Percentiles rank a stretch among this genome's conserved stretches.
Conservation (phyloP, 1,140 invertebrate genomes). For the Pectinophora gossypiella region DNA sequence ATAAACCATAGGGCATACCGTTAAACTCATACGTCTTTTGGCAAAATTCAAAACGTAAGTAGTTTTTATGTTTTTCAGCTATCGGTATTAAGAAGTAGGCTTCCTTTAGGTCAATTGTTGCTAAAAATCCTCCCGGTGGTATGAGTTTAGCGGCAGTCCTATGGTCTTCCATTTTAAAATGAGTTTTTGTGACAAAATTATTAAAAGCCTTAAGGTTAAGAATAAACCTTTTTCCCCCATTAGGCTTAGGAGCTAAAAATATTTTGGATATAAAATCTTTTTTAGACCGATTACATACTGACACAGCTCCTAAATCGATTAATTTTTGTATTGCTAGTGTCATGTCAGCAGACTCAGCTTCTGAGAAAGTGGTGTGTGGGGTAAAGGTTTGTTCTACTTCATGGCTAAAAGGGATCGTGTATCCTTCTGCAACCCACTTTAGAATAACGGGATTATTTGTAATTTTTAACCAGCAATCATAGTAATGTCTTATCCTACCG, state of each 20-base stretch:
- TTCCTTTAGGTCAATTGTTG: neutral
- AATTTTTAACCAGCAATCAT: neutral
- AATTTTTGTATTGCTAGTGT: neutral
- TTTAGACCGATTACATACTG: neutral
- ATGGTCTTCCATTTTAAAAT: constrained; percentile 8
- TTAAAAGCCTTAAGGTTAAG: constrained; percentile 4
- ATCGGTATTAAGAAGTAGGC: constrained; percentile 2
- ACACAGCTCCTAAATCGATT: neutral
- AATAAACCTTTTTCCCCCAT: no score
- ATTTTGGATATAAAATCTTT: constrained; percentile 2
- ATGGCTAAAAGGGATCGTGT: neutral
- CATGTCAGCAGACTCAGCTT: neutral
- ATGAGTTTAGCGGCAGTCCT: constrained; percentile 5
- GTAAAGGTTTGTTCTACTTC: neutral
- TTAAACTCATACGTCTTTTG: constrained; percentile 13
- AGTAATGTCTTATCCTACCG: neutral
- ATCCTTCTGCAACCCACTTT: neutral
- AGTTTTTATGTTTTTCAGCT: constrained; percentile 2
- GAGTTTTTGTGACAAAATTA: constrained; percentile 1
- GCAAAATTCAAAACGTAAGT: constrained; percentile 9
- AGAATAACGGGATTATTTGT: neutral
- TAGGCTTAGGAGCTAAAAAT: constrained; percentile 2
- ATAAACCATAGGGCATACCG: constrained; percentile 13
- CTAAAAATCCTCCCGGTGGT: neutral
- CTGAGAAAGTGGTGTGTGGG: neutral